phyloP scores from a whole-genome alignment of 2,888 invertebrate species.

The Microchrysa polita region DNA sequence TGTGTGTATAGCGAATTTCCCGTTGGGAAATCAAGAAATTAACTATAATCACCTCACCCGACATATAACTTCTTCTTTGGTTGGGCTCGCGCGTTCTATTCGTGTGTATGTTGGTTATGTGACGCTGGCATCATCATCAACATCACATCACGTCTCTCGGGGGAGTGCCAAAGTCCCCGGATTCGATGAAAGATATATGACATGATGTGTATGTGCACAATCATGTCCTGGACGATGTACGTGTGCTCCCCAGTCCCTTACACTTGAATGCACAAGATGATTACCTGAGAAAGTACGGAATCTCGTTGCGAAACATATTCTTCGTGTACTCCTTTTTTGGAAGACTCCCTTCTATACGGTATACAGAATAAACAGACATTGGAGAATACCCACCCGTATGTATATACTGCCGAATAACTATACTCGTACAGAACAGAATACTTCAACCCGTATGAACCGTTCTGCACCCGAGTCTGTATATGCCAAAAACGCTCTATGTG shows the following conservation, averaged over 20 bases:
- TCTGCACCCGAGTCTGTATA: no score
- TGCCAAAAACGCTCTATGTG: neutral
- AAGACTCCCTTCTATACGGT: no score
- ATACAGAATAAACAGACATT: no score
- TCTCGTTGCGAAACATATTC: neutral
- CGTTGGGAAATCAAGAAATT: constrained; percentile 49
- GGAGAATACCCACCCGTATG: no score
- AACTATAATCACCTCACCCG: constrained; percentile 38
- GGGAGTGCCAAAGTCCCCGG: neutral
- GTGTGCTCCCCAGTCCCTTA: constrained; percentile 2
- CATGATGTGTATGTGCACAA: neutral
- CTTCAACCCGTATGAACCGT: no score
- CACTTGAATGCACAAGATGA: constrained; percentile 41
- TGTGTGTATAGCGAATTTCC: constrained; percentile 47
- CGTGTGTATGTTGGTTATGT: no score
- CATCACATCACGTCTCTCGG: neutral
- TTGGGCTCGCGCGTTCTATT: neutral
- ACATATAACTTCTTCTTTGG: constrained; percentile 16
- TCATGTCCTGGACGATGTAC: no score
- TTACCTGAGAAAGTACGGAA: constrained; percentile 31
- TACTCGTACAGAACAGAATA: no score
- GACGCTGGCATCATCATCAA: neutral
- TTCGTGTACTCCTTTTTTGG: neutral
- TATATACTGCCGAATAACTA: no score
- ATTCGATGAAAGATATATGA: constrained; percentile 1